phyloP scores from a whole-genome alignment of 2,888 invertebrate genomes.

The Agrotis ipsilon region DNA sequence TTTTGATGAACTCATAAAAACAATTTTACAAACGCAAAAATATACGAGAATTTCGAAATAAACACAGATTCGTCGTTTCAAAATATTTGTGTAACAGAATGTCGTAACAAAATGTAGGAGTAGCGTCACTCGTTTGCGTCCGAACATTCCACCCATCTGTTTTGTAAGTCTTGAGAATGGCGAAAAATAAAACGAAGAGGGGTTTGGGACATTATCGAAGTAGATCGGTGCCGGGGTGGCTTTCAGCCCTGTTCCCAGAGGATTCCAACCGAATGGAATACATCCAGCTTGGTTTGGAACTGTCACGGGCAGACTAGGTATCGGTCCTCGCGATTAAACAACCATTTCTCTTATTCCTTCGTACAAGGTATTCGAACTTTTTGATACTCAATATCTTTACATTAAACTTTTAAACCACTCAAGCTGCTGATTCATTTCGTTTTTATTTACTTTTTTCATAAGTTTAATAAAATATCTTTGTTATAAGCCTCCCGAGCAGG shows the following conservation, averaged over 20 bases:
- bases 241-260: conserved; percentile 74
- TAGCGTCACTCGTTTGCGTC: conserved; percentile 30
- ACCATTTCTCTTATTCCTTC: conserved; percentile 31
- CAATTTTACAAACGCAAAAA: neutral
- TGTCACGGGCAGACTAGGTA: conserved; percentile 56
- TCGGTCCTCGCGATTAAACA: conserved; percentile 44
- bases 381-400: neutral
- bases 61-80: neutral
- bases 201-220: conserved; percentile 76
- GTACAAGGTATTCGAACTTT: conserved; percentile 19
- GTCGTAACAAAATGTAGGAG: conserved; percentile 24
- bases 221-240: conserved; percentile 74
- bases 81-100: conserved; percentile 33
- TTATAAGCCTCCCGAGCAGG: neutral
- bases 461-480: conserved; percentile 7
- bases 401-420: neutral
- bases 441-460: conserved; percentile 8
- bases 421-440: neutral
- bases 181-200: conserved; percentile 73
- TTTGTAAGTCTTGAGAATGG: conserved; percentile 63
- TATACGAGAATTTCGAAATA: neutral
- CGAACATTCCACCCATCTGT: conserved; percentile 55
- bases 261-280: conserved; percentile 69
- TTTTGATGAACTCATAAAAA: neutral
- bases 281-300: conserved; percentile 68